A percentile compares a stretch with the other conserved stretches of the same genome.
These are phyloP conservation scores for Chalcosyrphus nemorum DNA, from an alignment of 2,888 invertebrate genomes.

Conservation along the genomic window DNA sequence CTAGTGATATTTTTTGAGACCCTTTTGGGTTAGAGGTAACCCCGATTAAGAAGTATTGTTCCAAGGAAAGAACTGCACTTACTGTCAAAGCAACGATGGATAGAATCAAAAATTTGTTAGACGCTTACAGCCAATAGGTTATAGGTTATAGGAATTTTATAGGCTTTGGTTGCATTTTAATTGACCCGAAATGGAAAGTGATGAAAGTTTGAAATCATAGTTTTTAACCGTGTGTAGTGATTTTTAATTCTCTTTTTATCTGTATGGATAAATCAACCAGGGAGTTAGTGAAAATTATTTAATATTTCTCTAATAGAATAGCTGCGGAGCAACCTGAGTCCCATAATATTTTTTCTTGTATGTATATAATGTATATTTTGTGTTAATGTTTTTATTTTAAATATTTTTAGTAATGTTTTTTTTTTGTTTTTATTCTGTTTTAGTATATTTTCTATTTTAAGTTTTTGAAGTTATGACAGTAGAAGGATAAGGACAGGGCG, in stretches of 20 bases:
- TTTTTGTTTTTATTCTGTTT: constrained; percentile 8
- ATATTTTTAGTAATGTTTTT: constrained; percentile 27
- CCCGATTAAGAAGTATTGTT: no score
- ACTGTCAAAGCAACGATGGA: no score
- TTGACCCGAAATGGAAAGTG: constrained; percentile 54
- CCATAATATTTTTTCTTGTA: constrained; percentile 43
- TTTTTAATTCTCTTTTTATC: not conserved
- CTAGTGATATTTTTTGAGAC: no score
- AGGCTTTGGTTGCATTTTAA: constrained; percentile 21
- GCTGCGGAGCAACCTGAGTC: constrained; percentile 66
- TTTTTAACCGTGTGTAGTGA: not conserved
- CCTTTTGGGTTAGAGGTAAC: no score
- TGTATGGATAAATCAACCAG: not conserved
- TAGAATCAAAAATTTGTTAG: no score
- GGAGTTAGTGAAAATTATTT: constrained; percentile 8
- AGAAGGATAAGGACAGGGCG: not conserved
- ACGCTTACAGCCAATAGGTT: no score
- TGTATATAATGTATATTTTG: constrained; percentile 42
- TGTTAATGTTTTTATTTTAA: constrained; percentile 16
- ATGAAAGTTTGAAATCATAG: constrained; percentile 25
- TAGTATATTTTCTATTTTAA: not conserved
- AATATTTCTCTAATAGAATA: constrained; percentile 42
- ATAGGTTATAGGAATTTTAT: constrained; percentile 14
- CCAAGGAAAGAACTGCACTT: no score
- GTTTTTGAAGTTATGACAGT: not conserved